Percentiles rank a stretch among this genome's conserved stretches.
Evolutionary conservation across 2,113 vertebrate genomes (phyloP).

Genomic region (Anarrhichthys ocellatus): DNA sequence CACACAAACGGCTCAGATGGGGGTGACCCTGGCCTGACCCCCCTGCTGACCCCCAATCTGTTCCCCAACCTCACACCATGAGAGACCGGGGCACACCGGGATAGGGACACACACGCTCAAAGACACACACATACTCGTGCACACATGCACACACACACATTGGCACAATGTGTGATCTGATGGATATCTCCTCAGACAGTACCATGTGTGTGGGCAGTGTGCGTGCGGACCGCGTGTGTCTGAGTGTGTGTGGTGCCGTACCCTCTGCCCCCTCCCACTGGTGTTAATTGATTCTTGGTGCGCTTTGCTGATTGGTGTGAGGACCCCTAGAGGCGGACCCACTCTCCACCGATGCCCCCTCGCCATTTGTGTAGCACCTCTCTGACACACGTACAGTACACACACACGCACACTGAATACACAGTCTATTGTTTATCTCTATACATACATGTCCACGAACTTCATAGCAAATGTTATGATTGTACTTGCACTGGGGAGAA

Average conservation of each 20-base stretch:
- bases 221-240: conserved; percentile 67
- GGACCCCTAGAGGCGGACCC: conserved; percentile 84
- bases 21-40: conserved; percentile 85
- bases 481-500: conserved; percentile 11
- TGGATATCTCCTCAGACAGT: conserved; percentile 85
- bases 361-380: conserved; percentile 67
- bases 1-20: conserved; percentile 74
- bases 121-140: conserved; percentile 29
- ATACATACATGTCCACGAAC: conserved; percentile 8
- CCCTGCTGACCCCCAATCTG: conserved; percentile 87
- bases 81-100: conserved; percentile 77
- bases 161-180: conserved; percentile 76
- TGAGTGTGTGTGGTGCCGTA: conserved; percentile 74
- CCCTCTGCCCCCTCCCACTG: conserved; percentile 87
- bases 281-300: conserved; percentile 89
- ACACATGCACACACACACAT: conserved; percentile 39
- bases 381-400: conserved; percentile 23
- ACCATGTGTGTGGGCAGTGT: conserved; percentile 79
- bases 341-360: conserved; percentile 74
- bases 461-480: conserved; percentile 33
- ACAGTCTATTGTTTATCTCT: conserved; percentile 35
- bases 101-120: conserved; percentile 62
- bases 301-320: conserved; percentile 88
- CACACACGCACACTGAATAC: conserved; percentile 17
- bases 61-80: conserved; percentile 83